Conservation (phyloP, 2,113 vertebrate species). For the Isichthys henryi region DNA sequence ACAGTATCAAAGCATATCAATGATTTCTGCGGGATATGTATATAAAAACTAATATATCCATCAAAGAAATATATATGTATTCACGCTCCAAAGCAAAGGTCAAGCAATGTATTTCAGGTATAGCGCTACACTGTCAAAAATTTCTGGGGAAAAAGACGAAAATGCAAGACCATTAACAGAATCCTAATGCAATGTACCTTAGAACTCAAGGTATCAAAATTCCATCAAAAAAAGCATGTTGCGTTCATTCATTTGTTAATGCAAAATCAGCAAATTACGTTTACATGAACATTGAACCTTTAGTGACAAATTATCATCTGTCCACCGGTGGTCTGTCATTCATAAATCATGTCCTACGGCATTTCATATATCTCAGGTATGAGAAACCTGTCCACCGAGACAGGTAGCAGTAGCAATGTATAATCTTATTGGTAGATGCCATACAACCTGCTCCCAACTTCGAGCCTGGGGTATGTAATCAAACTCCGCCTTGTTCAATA, state of each 20-base stretch:
- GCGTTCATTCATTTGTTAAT: not conserved
- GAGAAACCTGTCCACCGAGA: constrained; percentile 36
- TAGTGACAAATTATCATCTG: constrained; percentile 40
- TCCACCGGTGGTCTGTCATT: constrained; percentile 41
- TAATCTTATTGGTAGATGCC: constrained; percentile 40
- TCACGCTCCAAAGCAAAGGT: not conserved
- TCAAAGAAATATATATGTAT: not conserved
- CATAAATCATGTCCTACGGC: constrained; percentile 51
- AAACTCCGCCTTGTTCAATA: constrained; percentile 32
- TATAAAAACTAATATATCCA: not conserved
- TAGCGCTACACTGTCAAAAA: not conserved
- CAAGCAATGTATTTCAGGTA: not conserved
- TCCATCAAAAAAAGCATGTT: not conserved
- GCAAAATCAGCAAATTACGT: constrained; percentile 2
- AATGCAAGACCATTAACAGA: not conserved
- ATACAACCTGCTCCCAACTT: constrained; percentile 34
- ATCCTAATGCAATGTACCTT: not conserved
- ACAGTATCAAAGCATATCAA: not conserved
- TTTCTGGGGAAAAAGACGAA: not conserved
- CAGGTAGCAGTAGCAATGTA: constrained; percentile 26
- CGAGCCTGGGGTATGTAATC: constrained; percentile 31
- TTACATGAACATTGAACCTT: constrained; percentile 29
- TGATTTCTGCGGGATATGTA: not conserved
- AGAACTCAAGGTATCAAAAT: not conserved
- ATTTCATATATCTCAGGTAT: constrained; percentile 46